phyloP scores from a whole-genome alignment of 2,888 invertebrate species.

The Plutella xylostella region DNA sequence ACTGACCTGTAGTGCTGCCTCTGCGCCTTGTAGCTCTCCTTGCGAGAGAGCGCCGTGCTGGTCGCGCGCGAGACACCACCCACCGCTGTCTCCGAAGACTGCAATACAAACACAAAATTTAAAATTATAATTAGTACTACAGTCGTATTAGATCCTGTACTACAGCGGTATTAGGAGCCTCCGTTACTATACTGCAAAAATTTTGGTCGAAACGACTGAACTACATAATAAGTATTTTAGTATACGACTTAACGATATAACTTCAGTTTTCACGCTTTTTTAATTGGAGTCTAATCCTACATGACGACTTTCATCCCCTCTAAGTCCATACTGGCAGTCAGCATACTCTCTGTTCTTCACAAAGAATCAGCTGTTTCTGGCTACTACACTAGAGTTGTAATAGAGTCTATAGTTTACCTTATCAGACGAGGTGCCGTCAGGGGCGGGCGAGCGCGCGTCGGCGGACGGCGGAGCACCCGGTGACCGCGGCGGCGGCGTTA shows the following conservation, averaged over 20 bases:
- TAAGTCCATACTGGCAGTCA: background rate
- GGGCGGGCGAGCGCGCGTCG: slow-evolving; percentile 37
- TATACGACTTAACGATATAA: no score
- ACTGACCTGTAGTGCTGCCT: slow-evolving; percentile 87
- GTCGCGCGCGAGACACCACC: slow-evolving; percentile 42
- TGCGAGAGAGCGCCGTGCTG: slow-evolving; percentile 64
- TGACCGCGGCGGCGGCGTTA: slow-evolving; percentile 53
- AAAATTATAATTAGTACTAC: no score
- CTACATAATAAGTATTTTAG: no score
- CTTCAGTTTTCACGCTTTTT: no score
- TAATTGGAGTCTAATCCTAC: no score
- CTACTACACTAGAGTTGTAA: background rate
- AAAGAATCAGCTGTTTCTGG: no score
- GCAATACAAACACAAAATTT: no score
- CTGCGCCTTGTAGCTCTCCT: slow-evolving; percentile 91
- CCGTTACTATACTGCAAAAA: no score
- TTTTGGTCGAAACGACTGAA: no score
- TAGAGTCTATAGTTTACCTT: slow-evolving; percentile 29
- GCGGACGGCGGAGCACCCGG: slow-evolving; percentile 48
- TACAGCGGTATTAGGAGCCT: no score
- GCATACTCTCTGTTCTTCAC: background rate
- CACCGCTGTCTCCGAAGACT: slow-evolving; percentile 63
- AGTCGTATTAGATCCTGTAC: no score
- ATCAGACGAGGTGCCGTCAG: slow-evolving; percentile 59
- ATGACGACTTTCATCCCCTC: no score